Percentiles rank a stretch among this genome's conserved stretches.
Conservation (phyloP, 2,797 vertebrate species). For the Ctenosaura bakeri region DNA sequence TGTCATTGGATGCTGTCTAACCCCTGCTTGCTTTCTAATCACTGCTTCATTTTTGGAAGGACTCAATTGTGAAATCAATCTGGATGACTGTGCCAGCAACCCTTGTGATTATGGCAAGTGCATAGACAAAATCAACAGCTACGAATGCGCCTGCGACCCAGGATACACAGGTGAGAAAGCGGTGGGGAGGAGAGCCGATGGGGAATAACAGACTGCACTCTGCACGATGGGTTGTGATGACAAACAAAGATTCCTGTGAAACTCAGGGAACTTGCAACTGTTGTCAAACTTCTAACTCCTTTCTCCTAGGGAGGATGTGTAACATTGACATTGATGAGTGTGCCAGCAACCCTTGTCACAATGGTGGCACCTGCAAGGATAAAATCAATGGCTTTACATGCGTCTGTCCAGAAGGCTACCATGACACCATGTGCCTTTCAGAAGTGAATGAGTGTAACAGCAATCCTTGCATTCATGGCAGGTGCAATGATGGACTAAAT, state of each 20-base stretch:
- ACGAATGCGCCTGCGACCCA: constrained; percentile 91
- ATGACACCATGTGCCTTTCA: constrained; percentile 90
- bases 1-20: too few relatives aligned
- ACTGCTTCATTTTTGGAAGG: constrained; percentile 76
- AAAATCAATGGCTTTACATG: constrained; percentile 92
- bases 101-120: constrained; percentile 94
- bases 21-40: background rate
- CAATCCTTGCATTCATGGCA: constrained; percentile 93
- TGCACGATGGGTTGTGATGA: constrained; percentile 63
- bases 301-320: constrained; percentile 90
- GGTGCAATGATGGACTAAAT: constrained; percentile 91
- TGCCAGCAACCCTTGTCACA: constrained; percentile 90
- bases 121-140: constrained; percentile 94
- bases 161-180: constrained; percentile 91
- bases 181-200: background rate
- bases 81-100: constrained; percentile 93
- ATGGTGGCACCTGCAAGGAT: constrained; percentile 93
- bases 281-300: background rate
- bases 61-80: constrained; percentile 93
- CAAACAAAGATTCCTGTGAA: background rate
- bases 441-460: constrained; percentile 97
- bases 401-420: constrained; percentile 91
- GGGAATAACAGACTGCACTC: constrained; percentile 64
- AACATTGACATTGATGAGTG: constrained; percentile 95
- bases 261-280: too few relatives aligned